A percentile compares a stretch with the other conserved stretches of the same genome.
Evolutionary conservation across 2,888 invertebrate species (phyloP).

Genomic region (Agrenia bidenticulata): DNA sequence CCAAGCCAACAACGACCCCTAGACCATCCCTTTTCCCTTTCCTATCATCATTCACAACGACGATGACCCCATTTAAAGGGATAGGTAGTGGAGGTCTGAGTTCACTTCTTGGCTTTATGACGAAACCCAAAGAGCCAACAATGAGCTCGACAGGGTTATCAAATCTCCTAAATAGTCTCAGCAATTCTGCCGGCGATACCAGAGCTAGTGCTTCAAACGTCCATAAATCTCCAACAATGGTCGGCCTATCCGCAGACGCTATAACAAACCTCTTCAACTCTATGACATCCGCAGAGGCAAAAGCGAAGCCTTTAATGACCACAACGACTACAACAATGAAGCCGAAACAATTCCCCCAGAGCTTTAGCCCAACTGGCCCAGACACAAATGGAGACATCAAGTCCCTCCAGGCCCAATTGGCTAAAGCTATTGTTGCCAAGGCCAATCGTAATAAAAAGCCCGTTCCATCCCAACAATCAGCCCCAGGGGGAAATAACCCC

Average conservation of each 20-base stretch:
- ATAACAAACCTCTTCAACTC: conserved; percentile 8
- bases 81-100: not conserved
- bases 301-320: not conserved
- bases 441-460: conserved; percentile 28
- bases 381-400: conserved; percentile 28
- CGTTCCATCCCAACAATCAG: conserved; percentile 1
- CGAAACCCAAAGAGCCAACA: conserved; percentile 8
- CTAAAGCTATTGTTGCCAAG: conserved; percentile 44
- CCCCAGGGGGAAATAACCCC: conserved; percentile 8
- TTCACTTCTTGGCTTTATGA: not conserved
- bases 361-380: not conserved
- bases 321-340: conserved; percentile 19
- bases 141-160: conserved; percentile 10
- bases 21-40: not conserved
- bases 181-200: not conserved
- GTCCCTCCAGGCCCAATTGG: conserved; percentile 38
- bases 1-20: conserved; percentile 15
- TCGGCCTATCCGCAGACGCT: conserved; percentile 3
- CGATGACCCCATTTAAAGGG: not conserved
- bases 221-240: not conserved
- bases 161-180: not conserved
- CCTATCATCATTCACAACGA: conserved; percentile 3
- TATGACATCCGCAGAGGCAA: conserved; percentile 5
- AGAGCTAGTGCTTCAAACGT: not conserved
- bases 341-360: not conserved